Evolutionary conservation across 2,113 vertebrate species (phyloP), one percentile per base, ranked within the genome.

Genomic region (Atherinomorus stipes): DNA sequence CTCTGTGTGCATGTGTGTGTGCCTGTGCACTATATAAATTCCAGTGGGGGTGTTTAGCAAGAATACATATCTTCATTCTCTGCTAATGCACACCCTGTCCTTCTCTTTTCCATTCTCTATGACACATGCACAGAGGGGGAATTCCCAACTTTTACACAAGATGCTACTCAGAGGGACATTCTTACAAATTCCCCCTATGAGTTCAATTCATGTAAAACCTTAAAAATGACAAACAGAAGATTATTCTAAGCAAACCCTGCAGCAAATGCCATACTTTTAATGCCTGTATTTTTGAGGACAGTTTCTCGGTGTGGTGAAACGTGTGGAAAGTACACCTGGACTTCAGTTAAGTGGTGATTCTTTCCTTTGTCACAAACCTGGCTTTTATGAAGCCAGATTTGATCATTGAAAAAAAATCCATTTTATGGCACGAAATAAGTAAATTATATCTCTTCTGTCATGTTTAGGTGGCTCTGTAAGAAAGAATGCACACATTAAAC

Each of bases 51-150:
- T 77, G 52, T 47, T n/a, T 70, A 57, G 28, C 52, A 34, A 34
- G 31, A 34, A 61, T 80, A 42, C 70, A 58, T 16, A 78, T 70
- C n/a, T 40, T n/a, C 49, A 28, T 69, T 74, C 45, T 57, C 72
- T 60, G 64, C 56, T 26, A 7, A 31, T n/a, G 25, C 61, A 66
- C 71, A 28, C 40, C 13, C 40, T 42, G 40, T 15, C 9, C 11
- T 56, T 62, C 6, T 56, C 45, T 61, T 31, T 64, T 22, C 26
- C 12, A 26, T 49, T 58, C 57, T 62, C 38, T 73, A 19, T 79
- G 65, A 81, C 57, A 84, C 52, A 73, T 73, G 60, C 59, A 26
- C 12, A 56, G 47, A 47, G 56, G 70, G 71, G 75, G 62, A 76
- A 76, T 66, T 80, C 71, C 74, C 44, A 61, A 16, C 58, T 38